phyloP scores from a whole-genome alignment of 2,888 invertebrate species.

The Agrotis puta region DNA sequence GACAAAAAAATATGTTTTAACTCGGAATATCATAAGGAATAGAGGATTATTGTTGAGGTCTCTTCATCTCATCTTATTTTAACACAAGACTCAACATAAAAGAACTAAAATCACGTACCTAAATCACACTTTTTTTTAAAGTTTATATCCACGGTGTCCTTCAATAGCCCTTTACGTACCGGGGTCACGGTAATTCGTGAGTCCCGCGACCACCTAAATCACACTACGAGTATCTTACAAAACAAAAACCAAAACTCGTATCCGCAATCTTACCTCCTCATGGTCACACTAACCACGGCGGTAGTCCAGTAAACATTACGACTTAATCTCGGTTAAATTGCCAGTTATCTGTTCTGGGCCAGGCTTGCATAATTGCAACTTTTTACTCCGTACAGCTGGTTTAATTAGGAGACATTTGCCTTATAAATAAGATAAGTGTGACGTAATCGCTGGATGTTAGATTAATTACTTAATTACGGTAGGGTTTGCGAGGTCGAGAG shows the following conservation, averaged over 20 bases:
- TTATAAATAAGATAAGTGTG: constrained; percentile 60
- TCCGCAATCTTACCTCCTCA: constrained; percentile 28
- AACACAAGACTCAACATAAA: not conserved
- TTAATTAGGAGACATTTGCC: constrained; percentile 68
- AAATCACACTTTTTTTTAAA: too few relatives aligned
- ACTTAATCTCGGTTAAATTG: constrained; percentile 85
- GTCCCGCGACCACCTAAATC: too few relatives aligned
- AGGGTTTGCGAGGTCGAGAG: constrained; percentile 6
- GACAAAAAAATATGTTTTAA: too few relatives aligned
- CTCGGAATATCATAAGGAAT: too few relatives aligned
- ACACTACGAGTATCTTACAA: not conserved
- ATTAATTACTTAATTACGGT: constrained; percentile 60
- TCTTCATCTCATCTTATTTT: too few relatives aligned
- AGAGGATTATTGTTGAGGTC: too few relatives aligned
- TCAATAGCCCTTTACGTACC: too few relatives aligned
- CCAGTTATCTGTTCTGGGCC: constrained; percentile 78
- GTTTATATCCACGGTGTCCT: too few relatives aligned
- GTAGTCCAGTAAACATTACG: constrained; percentile 81
- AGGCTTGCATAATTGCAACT: constrained; percentile 77
- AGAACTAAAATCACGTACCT: not conserved
- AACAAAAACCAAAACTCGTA: not conserved
- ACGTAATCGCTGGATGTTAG: constrained; percentile 47
- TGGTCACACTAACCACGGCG: constrained; percentile 68
- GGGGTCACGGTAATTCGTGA: too few relatives aligned
- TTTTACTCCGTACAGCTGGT: constrained; percentile 67